These are phyloP conservation scores for Chydorus sphaericus DNA, from an alignment of 2,888 invertebrate species.

Conservation along the genomic window DNA sequence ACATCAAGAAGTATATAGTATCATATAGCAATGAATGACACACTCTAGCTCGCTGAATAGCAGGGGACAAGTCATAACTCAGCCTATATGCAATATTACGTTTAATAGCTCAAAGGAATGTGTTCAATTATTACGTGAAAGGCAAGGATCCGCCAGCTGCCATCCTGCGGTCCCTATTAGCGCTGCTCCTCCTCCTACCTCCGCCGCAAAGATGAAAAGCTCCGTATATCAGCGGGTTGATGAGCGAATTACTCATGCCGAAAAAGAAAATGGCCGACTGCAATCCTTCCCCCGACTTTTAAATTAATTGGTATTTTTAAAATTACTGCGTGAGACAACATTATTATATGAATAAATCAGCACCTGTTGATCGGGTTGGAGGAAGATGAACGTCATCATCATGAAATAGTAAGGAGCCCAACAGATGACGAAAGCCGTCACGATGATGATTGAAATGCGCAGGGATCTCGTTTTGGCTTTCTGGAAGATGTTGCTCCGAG, in stretches of 20 bases:
- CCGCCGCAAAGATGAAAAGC: slow-evolving; percentile 79
- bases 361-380: slow-evolving; percentile 52
- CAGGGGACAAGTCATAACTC: no score
- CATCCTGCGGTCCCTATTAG: no score
- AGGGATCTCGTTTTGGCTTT: slow-evolving; percentile 24
- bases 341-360: slow-evolving; percentile 29
- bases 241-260: slow-evolving; percentile 70
- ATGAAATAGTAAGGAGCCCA: slow-evolving; percentile 75
- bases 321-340: not conserved
- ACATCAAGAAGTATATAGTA: no score
- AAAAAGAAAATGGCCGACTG: slow-evolving; percentile 64
- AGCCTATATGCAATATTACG: no score
- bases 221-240: slow-evolving; percentile 74
- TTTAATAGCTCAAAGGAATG: no score
- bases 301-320: no score
- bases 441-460: slow-evolving; percentile 65
- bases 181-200: no score
- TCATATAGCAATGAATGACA: no score
- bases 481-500: slow-evolving; percentile 5
- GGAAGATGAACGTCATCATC: slow-evolving; percentile 66
- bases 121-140: no score
- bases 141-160: no score
- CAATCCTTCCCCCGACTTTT: slow-evolving; percentile 51
- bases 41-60: no score
- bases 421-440: slow-evolving; percentile 62